Evolutionary conservation across 2,888 invertebrate genomes (phyloP), one percentile per base, ranked within the genome.

Genomic region (Thymelicus acteon): DNA sequence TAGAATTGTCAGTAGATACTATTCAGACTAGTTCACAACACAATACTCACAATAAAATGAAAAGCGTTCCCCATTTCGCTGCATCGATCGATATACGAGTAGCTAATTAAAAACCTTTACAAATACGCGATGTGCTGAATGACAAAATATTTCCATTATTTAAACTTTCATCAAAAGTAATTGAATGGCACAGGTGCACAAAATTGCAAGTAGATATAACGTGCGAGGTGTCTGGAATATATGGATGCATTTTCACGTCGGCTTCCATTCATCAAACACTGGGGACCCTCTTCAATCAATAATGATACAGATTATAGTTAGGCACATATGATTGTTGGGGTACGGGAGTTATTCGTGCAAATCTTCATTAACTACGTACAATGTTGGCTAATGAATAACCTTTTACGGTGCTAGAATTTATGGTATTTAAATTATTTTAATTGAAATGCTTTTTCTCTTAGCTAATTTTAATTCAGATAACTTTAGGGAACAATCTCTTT

Each of bases 261-360:
- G 31, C 31, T 52, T 61, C 61, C 61, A 62, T 68, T 68, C 52
- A 61, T 68, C 62, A 68, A 57, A 15, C 39, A 54, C 44, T 37
- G 37, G 61, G 68, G 57, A n/a, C 47, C 68, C 52, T 68, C 54
- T 44, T 15, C 62, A 62, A 62, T 68, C 61, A 54, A 62, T 68
- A 62, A 54, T 54, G 62, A 57, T 61, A 62, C 62, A 61, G 54
- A 68, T 47, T 68, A 68, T 54, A 68, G 62, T 62, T 67, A 54
- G 37, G 47, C 58, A 58, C 47, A 57, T 63, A 58, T 69, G 63
- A 69, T 69, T 69, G 69, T 63, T 69, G 69, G 69, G 69, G 58
- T 37, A 48, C 58, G 40, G n/a, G 8, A 49, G 54, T 63, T 54
- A 40, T 7, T 31, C 19, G 57, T 57, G 60, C 67, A 67, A 60